Percentiles rank a stretch among this genome's conserved stretches.
These are phyloP conservation scores for Cyanoramphus novaezelandiae DNA, from an alignment of 2,113 vertebrate genomes.

Conservation along the genomic window DNA sequence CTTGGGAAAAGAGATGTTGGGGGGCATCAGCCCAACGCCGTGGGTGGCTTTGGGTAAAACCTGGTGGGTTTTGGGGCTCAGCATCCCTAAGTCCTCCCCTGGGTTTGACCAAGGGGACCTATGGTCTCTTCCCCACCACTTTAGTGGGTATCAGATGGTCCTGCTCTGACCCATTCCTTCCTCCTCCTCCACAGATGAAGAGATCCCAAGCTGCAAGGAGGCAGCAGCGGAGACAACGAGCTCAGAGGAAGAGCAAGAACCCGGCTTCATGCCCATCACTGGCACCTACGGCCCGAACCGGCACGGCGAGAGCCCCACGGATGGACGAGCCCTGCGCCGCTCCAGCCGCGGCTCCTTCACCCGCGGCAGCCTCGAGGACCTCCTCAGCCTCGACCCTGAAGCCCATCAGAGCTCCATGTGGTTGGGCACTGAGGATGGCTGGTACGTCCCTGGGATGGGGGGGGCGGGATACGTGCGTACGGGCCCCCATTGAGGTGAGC, in stretches of 20 bases:
- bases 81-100: fast-evolving
- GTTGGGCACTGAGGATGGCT: constrained; percentile 97
- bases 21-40: background rate
- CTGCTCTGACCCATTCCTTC: background rate
- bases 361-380: constrained; percentile 92
- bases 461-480: fast-evolving
- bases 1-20: background rate
- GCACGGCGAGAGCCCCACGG: constrained; percentile 83
- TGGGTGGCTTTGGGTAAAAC: background rate
- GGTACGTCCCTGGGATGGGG: constrained; percentile 70
- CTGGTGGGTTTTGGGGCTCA: background rate
- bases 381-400: constrained; percentile 92
- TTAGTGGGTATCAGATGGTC: fast-evolving
- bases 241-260: constrained; percentile 95
- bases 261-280: constrained; percentile 76
- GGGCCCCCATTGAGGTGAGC: fast-evolving
- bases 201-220: constrained; percentile 90
- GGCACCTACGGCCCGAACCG: constrained; percentile 76
- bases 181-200: constrained; percentile 80
- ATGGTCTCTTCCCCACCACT: background rate
- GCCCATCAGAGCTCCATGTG: constrained; percentile 98
- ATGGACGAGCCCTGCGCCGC: constrained; percentile 89
- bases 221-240: constrained; percentile 90
- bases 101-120: background rate
- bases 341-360: constrained; percentile 95